Conservation (phyloP, 2,888 invertebrate species). For the Zaprionus obscuricornis region DNA sequence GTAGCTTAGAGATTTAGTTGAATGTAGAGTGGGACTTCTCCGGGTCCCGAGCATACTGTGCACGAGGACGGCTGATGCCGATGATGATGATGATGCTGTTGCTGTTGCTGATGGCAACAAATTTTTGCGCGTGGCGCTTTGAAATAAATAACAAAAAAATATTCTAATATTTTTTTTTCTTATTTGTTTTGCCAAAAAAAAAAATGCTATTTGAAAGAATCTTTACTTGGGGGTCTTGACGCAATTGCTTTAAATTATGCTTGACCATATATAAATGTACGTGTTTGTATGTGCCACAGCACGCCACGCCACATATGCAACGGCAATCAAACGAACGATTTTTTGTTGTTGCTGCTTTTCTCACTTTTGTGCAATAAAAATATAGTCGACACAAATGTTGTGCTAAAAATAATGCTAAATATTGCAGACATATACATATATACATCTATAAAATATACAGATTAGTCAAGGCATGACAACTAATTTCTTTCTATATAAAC, state of each 20-base stretch:
- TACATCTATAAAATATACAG: too few species aligned
- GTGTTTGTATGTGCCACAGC: conserved; percentile 14
- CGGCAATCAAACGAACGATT: conserved; percentile 2
- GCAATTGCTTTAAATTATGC: conserved; percentile 50
- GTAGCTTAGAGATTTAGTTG: conserved; percentile 26
- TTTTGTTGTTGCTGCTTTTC: too few species aligned
- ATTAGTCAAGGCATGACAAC: too few species aligned
- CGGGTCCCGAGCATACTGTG: not conserved
- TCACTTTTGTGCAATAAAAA: conserved; percentile 4
- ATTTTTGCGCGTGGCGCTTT: conserved; percentile 46
- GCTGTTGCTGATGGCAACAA: conserved; percentile 34
- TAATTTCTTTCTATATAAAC: too few species aligned
- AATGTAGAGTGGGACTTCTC: not conserved
- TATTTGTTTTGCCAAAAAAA: conserved; percentile 17
- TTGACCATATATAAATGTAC: too few species aligned
- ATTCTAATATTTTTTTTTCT: conserved; percentile 3
- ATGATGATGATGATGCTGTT: not conserved
- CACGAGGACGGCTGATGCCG: conserved; percentile 33
- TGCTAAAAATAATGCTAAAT: conserved; percentile 53
- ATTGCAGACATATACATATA: conserved; percentile 1
- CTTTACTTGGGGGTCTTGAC: conserved; percentile 19
- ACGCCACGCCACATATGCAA: conserved; percentile 24
- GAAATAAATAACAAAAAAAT: conserved; percentile 5
- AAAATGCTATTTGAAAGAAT: conserved; percentile 21
- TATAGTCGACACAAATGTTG: conserved; percentile 4